Evolutionary conservation across 2,113 vertebrate genomes (phyloP).

Genomic region (Sander lucioperca): DNA sequence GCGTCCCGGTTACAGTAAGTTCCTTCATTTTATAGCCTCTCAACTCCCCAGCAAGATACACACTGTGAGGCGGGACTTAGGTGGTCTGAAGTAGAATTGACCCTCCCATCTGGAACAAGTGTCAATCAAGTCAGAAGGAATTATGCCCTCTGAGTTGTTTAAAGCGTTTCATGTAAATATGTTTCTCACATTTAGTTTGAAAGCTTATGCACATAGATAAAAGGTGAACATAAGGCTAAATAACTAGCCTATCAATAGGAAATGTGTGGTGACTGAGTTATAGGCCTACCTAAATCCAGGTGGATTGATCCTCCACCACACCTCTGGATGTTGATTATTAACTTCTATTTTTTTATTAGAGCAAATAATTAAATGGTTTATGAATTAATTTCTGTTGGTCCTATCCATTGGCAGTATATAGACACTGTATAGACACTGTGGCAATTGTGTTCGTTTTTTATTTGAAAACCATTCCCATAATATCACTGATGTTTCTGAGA

Average conservation of each 20-base stretch:
- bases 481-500: too few relatives aligned
- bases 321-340: not conserved
- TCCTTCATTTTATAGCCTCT: conserved; percentile 80
- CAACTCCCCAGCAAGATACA: conserved; percentile 34
- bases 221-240: not conserved
- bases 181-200: not conserved
- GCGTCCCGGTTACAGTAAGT: conserved; percentile 28
- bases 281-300: not conserved
- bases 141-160: not conserved
- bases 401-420: too few relatives aligned
- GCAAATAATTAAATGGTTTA: not conserved
- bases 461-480: too few relatives aligned
- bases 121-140: conserved; percentile 32
- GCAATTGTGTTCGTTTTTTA: too few relatives aligned
- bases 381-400: not conserved
- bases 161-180: too few relatives aligned
- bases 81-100: conserved; percentile 29
- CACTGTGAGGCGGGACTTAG: conserved; percentile 77
- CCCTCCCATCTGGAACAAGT: conserved; percentile 57
- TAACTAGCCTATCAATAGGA: not conserved
- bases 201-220: not conserved
- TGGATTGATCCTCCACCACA: not conserved
- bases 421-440: too few relatives aligned
- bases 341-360: not conserved
- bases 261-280: not conserved